Percentiles rank a stretch among this genome's conserved stretches.
phyloP scores from a whole-genome alignment of 2,888 invertebrate genomes.

The Lobophora halterata region DNA sequence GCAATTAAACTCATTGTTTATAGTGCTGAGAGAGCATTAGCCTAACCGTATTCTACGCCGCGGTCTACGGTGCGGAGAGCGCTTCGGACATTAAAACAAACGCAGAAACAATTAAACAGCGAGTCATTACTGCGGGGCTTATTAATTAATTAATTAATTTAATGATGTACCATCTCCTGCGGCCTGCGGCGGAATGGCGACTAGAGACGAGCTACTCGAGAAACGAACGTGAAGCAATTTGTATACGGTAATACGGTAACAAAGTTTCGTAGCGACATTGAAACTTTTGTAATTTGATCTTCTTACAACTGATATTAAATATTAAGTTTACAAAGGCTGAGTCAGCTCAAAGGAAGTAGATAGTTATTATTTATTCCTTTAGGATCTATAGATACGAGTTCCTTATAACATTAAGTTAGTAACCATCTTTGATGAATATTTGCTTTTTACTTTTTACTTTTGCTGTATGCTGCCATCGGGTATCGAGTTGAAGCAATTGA shows the following conservation, averaged over 20 bases:
- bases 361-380: neutral
- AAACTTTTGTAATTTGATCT: conserved; percentile 27
- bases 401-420: too few relatives aligned
- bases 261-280: conserved; percentile 13
- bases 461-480: too few relatives aligned
- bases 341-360: conserved; percentile 3
- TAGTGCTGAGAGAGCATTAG: conserved; percentile 32
- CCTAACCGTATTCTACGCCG: conserved; percentile 23
- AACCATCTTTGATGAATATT: too few relatives aligned
- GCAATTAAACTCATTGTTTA: conserved; percentile 47
- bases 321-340: conserved; percentile 7
- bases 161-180: conserved; percentile 19
- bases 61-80: too few relatives aligned
- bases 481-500: too few relatives aligned
- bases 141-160: conserved; percentile 25
- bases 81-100: conserved; percentile 23
- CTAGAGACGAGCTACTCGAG: conserved; percentile 18
- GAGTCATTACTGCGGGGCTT: conserved; percentile 15
- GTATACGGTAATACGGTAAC: conserved; percentile 19
- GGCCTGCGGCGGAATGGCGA: conserved; percentile 7
- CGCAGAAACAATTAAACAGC: conserved; percentile 24
- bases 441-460: too few relatives aligned
- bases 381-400: too few relatives aligned
- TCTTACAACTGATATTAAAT: conserved; percentile 17
- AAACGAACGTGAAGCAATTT: conserved; percentile 11